These are phyloP conservation scores for Scaptomyza graminum DNA, from an alignment of 1,140 invertebrate genomes.

Conservation along the genomic window DNA sequence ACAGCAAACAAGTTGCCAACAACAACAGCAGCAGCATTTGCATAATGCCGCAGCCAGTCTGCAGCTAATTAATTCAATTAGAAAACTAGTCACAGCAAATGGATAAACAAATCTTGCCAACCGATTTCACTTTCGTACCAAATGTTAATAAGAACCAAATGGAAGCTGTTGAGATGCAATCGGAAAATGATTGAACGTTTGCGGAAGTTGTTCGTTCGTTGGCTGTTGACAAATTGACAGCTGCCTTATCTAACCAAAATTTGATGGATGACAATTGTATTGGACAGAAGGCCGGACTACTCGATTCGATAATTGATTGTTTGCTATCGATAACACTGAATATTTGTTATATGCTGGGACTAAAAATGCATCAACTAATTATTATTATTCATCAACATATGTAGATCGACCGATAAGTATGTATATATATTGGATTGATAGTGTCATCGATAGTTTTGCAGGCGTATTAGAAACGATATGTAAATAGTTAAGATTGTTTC, in stretches of 20 bases:
- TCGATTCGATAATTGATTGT: too few relatives aligned
- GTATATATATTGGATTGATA: background rate
- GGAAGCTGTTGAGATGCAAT: constrained; percentile 6
- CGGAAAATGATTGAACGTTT: constrained; percentile 70
- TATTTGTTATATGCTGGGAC: background rate
- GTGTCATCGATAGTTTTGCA: background rate
- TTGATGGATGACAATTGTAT: constrained; percentile 29
- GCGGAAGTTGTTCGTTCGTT: constrained; percentile 70
- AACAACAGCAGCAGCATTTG: constrained; percentile 73
- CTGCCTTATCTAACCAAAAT: constrained; percentile 53
- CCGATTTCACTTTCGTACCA: constrained; percentile 59
- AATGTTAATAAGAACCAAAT: constrained; percentile 1
- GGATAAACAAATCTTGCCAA: constrained; percentile 7
- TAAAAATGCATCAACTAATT: too few relatives aligned
- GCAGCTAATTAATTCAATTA: constrained; percentile 78
- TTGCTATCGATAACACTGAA: background rate
- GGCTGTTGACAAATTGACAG: constrained; percentile 64
- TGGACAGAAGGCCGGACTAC: too few relatives aligned
- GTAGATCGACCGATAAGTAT: too few relatives aligned
- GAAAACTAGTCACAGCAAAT: constrained; percentile 41
- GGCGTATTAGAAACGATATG: background rate
- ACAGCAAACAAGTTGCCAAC: constrained; percentile 26
- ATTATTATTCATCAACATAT: too few relatives aligned
- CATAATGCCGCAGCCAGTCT: constrained; percentile 38
- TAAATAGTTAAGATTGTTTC: constrained; percentile 1